Conservation (phyloP, 2,888 invertebrate species). For the Eurytoma adleriae region DNA sequence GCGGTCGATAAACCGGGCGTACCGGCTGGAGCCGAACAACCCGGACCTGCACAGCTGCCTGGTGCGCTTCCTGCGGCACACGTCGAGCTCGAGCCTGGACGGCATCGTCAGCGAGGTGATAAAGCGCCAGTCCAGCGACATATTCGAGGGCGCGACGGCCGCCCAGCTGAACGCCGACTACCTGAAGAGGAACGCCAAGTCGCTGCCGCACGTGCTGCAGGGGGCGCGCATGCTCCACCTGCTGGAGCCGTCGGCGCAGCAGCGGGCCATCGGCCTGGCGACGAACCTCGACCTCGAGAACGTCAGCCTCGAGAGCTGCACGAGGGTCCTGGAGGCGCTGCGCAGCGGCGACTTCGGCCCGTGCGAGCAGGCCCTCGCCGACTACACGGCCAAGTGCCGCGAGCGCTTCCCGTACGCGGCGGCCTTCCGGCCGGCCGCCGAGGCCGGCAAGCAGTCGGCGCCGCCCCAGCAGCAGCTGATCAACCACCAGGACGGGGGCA, state of each 20-base stretch:
- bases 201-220: conserved; percentile 88
- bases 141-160: conserved; percentile 79
- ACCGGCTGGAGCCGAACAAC: conserved; percentile 84
- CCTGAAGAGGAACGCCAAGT: conserved; percentile 74
- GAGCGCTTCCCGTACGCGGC: conserved; percentile 87
- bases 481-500: conserved; percentile 37
- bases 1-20: conserved; percentile 95
- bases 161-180: conserved; percentile 79
- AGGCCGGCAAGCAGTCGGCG: conserved; percentile 34
- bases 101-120: conserved; percentile 78
- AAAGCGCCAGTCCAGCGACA: conserved; percentile 77
- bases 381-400: conserved; percentile 85
- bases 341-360: conserved; percentile 88
- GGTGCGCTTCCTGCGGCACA: conserved; percentile 84
- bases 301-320: conserved; percentile 84
- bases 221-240: conserved; percentile 89
- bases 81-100: conserved; percentile 76
- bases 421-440: conserved; percentile 79
- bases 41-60: conserved; percentile 92
- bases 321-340: conserved; percentile 87
- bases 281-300: conserved; percentile 71
- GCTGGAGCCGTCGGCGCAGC: conserved; percentile 83
- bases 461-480: conserved; percentile 17
- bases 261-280: conserved; percentile 60
- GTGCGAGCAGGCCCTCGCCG: conserved; percentile 82